A percentile compares a stretch with the other conserved stretches of the same genome.
These are phyloP conservation scores for Callyntrura sp. DNA, from an alignment of 2,888 invertebrate species.

Conservation along the genomic window DNA sequence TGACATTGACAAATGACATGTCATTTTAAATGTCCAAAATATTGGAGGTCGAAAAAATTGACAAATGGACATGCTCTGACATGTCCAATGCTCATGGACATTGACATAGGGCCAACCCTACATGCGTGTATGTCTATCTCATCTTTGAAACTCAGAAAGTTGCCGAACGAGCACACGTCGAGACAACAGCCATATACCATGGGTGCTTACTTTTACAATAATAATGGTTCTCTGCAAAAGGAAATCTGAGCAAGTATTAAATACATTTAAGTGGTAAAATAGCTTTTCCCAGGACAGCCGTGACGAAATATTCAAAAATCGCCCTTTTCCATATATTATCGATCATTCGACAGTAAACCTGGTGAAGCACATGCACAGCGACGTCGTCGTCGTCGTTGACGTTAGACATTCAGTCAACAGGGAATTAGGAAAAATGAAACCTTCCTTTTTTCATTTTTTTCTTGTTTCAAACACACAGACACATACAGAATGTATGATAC, in stretches of 20 bases:
- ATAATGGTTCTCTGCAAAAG: constrained; percentile 73
- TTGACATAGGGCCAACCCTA: no score
- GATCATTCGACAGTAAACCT: constrained; percentile 78
- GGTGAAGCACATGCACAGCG: constrained; percentile 67
- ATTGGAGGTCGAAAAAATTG: no score
- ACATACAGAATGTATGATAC: no score
- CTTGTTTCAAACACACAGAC: no score
- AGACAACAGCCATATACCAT: constrained; percentile 36
- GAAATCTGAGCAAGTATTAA: constrained; percentile 77
- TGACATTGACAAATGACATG: no score
- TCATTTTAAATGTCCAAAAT: no score
- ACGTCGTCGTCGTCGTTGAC: constrained; percentile 14
- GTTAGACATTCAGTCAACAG: constrained; percentile 34
- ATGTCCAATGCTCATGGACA: no score
- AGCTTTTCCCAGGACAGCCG: constrained; percentile 81
- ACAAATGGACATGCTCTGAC: no score
- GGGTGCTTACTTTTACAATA: constrained; percentile 45
- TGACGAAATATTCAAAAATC: constrained; percentile 81
- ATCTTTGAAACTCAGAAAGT: constrained; percentile 49
- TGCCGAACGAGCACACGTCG: constrained; percentile 74
- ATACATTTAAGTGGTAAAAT: constrained; percentile 79
- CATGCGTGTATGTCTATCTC: neutral
- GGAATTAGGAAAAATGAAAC: constrained; percentile 47
- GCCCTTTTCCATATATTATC: constrained; percentile 80
- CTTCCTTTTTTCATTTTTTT: constrained; percentile 5